Percentiles rank a stretch among this genome's conserved stretches.
These are phyloP conservation scores for Cardiocondyla obscurior DNA, from an alignment of 1,140 invertebrate species.

Conservation along the genomic window DNA sequence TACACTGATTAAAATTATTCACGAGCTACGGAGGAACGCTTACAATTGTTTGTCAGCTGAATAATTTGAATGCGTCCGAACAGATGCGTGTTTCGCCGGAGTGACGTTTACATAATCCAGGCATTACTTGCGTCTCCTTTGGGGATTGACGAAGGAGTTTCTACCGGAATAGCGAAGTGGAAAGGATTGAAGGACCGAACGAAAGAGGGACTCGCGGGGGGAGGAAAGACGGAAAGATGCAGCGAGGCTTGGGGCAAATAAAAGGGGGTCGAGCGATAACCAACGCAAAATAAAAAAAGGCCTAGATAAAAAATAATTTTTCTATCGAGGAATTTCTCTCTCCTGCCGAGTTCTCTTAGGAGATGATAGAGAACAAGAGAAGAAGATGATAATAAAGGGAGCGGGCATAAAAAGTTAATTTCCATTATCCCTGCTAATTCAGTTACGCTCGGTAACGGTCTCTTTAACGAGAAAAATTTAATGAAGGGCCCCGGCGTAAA, in stretches of 20 bases:
- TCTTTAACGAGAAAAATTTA: slow-evolving; percentile 42
- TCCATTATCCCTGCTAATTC: slow-evolving; percentile 43
- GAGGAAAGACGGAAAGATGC: not conserved
- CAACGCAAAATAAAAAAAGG: slow-evolving; percentile 74
- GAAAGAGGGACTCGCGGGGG: slow-evolving; percentile 27
- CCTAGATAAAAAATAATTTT: slow-evolving; percentile 74
- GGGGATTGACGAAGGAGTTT: slow-evolving; percentile 74
- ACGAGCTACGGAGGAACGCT: not conserved
- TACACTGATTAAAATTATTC: slow-evolving; percentile 17
- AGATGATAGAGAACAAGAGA: slow-evolving; percentile 25
- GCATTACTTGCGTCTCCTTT: slow-evolving; percentile 78
- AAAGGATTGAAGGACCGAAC: slow-evolving; percentile 67
- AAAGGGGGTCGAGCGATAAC: too few relatives aligned
- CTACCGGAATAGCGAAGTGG: slow-evolving; percentile 66
- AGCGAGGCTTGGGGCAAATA: slow-evolving; percentile 9
- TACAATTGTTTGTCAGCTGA: slow-evolving; percentile 57
- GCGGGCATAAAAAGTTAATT: slow-evolving; percentile 37
- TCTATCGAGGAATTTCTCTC: slow-evolving; percentile 48
- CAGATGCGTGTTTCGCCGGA: slow-evolving; percentile 77
- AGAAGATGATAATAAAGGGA: slow-evolving; percentile 58
- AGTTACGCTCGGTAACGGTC: slow-evolving; percentile 36
- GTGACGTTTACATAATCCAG: slow-evolving; percentile 83
- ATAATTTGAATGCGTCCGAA: slow-evolving; percentile 77
- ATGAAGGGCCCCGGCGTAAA: slow-evolving; percentile 12
- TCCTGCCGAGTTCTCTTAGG: not conserved